These are phyloP conservation scores for Lepus europaeus DNA, from an alignment of 2,113 vertebrate species.

Conservation along the genomic window DNA sequence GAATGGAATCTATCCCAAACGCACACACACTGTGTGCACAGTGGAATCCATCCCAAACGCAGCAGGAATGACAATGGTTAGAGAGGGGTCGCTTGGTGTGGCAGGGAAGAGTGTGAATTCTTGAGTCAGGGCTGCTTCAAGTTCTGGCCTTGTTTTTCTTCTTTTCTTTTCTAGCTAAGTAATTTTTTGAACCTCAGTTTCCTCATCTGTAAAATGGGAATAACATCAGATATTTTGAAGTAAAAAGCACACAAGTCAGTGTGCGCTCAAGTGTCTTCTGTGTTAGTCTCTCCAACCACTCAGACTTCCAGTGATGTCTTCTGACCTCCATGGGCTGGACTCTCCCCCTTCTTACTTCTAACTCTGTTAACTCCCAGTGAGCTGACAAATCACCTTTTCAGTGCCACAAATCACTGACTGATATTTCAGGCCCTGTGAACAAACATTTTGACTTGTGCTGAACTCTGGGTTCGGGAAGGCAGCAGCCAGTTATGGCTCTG, in stretches of 20 bases:
- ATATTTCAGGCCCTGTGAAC: neutral
- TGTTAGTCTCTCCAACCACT: too few relatives aligned
- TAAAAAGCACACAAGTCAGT: too few relatives aligned
- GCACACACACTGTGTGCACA: neutral
- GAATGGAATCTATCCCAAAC: fast-evolving
- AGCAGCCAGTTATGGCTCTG: neutral
- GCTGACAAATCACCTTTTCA: neutral
- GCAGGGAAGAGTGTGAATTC: neutral
- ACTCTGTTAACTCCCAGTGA: neutral
- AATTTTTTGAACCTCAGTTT: neutral
- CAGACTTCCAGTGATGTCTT: neutral
- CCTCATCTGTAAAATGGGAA: neutral
- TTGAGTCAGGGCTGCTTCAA: neutral
- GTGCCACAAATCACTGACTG: neutral
- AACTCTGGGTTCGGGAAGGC: neutral
- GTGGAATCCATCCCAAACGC: fast-evolving
- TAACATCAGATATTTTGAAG: fast-evolving
- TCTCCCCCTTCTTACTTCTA: neutral
- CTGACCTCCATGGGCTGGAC: too few relatives aligned
- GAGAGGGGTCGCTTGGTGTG: fast-evolving
- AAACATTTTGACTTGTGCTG: neutral
- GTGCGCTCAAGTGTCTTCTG: fast-evolving
- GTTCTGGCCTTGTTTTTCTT: neutral
- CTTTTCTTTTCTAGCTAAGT: neutral
- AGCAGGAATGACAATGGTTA: fast-evolving